phyloP scores from a whole-genome alignment of 1,140 invertebrate genomes.

The Copidosoma floridanum region DNA sequence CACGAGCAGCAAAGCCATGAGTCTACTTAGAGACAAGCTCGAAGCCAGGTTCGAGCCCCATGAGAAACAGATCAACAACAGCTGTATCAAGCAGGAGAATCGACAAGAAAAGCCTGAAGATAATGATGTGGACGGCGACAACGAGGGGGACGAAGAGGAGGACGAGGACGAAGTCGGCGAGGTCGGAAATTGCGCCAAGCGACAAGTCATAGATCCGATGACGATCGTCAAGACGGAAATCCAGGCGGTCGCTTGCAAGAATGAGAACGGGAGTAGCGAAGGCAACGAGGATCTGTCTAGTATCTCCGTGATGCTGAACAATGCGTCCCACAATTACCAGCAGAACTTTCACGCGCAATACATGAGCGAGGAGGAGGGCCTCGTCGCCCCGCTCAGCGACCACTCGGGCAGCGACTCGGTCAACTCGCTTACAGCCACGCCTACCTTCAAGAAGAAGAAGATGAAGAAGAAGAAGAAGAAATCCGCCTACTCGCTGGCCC shows the following conservation, averaged over 20 bases:
- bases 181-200: conserved; percentile 49
- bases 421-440: conserved; percentile 38
- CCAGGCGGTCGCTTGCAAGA: conserved; percentile 6
- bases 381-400: conserved; percentile 73
- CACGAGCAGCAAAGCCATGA: conserved; percentile 42
- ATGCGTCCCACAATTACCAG: conserved; percentile 71
- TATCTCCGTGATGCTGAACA: conserved; percentile 75
- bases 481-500: conserved; percentile 93
- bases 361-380: conserved; percentile 71
- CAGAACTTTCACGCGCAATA: conserved; percentile 64
- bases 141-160: conserved; percentile 9
- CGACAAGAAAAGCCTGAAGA: conserved; percentile 28
- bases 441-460: conserved; percentile 39
- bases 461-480: conserved; percentile 72
- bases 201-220: neutral
- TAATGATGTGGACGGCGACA: conserved; percentile 6
- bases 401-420: conserved; percentile 72
- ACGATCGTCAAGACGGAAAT: conserved; percentile 45
- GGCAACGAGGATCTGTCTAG: conserved; percentile 70
- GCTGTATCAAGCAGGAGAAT: conserved; percentile 1
- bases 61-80: conserved; percentile 2
- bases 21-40: conserved; percentile 45
- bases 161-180: conserved; percentile 36
- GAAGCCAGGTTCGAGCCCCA: conserved; percentile 31
- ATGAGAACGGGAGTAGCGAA: conserved; percentile 41